Percentiles rank a stretch among this genome's conserved stretches.
phyloP scores from a whole-genome alignment of 2,797 vertebrate genomes.

The Scyliorhinus canicula region DNA sequence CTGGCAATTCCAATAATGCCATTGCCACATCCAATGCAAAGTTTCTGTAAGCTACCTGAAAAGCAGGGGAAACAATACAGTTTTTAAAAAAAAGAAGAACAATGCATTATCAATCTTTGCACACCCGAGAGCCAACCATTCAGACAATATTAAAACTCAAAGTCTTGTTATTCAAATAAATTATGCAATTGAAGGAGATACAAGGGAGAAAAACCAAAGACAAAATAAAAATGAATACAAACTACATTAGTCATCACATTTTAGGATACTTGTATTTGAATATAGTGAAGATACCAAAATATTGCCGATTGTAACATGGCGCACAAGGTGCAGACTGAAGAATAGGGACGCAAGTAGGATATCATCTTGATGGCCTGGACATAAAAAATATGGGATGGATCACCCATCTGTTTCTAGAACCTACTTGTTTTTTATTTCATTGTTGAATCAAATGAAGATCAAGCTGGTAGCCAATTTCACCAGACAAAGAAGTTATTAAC shows the following conservation, averaged over 20 bases:
- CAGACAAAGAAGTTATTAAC: too few relatives aligned
- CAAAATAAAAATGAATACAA: neutral
- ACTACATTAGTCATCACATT: neutral
- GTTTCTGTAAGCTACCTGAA: slow-evolving; percentile 70
- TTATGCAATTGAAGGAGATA: neutral
- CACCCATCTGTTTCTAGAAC: neutral
- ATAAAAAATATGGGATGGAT: neutral
- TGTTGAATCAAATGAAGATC: neutral
- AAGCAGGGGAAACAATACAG: slow-evolving; percentile 11
- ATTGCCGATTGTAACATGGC: neutral
- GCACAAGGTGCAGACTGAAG: neutral
- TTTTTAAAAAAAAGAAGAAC: neutral
- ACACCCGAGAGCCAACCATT: neutral
- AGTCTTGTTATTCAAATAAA: neutral
- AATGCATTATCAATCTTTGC: neutral
- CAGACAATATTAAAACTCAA: neutral
- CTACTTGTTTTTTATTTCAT: neutral
- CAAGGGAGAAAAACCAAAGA: neutral
- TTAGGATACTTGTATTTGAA: neutral
- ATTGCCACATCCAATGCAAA: slow-evolving; percentile 83
- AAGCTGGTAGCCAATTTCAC: too few relatives aligned
- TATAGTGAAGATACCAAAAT: neutral
- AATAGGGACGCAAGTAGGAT: neutral
- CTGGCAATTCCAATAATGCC: slow-evolving; percentile 71
- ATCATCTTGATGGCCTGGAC: neutral